phyloP scores from a whole-genome alignment of 2,888 invertebrate species.

The Altica lythri region DNA sequence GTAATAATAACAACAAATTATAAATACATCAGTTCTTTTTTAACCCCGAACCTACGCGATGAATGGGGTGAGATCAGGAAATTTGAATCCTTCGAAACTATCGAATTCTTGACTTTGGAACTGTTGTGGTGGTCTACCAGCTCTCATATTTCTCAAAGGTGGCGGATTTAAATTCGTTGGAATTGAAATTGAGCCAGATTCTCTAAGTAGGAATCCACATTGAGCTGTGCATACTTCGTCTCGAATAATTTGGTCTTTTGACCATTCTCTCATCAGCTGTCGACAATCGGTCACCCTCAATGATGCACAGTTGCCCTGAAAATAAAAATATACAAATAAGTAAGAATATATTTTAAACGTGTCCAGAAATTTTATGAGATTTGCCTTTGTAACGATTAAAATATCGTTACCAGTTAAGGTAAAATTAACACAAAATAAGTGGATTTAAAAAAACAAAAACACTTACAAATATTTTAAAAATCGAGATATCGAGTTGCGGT shows the following conservation, averaged over 20 bases:
- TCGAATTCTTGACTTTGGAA: conserved; percentile 48
- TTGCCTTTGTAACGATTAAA: too few relatives aligned
- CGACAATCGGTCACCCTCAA: conserved; percentile 86
- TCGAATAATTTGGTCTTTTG: conserved; percentile 77
- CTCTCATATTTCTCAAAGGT: conserved; percentile 44
- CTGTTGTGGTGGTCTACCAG: conserved; percentile 38
- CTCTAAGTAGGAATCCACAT: conserved; percentile 74
- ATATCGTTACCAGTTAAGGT: too few relatives aligned
- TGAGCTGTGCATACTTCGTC: conserved; percentile 92
- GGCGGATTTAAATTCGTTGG: conserved; percentile 52
- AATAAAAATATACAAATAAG: conserved; percentile 31
- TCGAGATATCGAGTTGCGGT: too few relatives aligned
- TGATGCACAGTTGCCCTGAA: conserved; percentile 86
- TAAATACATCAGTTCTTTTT: conserved; percentile 22
- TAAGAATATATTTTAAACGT: background rate
- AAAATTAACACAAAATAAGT: too few relatives aligned
- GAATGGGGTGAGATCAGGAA: conserved; percentile 77
- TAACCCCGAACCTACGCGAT: conserved; percentile 53
- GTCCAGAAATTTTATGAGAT: too few relatives aligned
- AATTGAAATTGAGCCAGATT: conserved; percentile 50
- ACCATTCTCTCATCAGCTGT: conserved; percentile 80
- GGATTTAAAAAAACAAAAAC: too few relatives aligned
- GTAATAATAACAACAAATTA: conserved; percentile 9
- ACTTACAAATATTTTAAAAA: too few relatives aligned
- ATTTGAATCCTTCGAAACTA: conserved; percentile 68